Evolutionary conservation across 2,888 invertebrate species (phyloP).

Genomic region (Eupithecia abbreviata): DNA sequence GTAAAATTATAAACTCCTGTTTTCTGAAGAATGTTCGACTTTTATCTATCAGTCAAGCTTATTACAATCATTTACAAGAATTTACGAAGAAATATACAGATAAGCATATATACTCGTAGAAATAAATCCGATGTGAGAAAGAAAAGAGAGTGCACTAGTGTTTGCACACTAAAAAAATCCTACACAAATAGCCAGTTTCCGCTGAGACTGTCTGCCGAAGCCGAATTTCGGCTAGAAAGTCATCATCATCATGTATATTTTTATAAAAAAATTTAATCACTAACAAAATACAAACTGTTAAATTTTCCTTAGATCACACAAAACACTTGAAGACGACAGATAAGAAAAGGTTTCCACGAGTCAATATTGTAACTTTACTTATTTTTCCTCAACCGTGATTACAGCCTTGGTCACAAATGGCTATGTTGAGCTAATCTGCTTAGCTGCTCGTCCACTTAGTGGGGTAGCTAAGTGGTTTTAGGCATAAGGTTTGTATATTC

Average conservation of each 20-base stretch:
- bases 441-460: not conserved
- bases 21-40: constrained; percentile 15
- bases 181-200: not conserved
- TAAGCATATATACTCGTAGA: not conserved
- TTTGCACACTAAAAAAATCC: not conserved
- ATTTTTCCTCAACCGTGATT: not conserved
- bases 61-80: not conserved
- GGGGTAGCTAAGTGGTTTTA: not conserved
- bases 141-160: not conserved
- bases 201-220: not conserved
- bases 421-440: not conserved
- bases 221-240: not conserved
- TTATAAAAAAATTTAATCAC: too few relatives aligned
- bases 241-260: not conserved
- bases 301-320: not conserved
- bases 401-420: not conserved
- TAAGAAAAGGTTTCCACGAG: not conserved
- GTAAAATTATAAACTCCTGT: constrained; percentile 24
- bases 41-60: constrained; percentile 9
- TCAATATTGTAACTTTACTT: not conserved
- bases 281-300: not conserved
- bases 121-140: not conserved
- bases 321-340: not conserved
- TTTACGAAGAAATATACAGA: not conserved
- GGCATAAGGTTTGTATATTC: not conserved